phyloP scores from a whole-genome alignment of 2,797 vertebrate species.

The Sphenodon punctatus region DNA sequence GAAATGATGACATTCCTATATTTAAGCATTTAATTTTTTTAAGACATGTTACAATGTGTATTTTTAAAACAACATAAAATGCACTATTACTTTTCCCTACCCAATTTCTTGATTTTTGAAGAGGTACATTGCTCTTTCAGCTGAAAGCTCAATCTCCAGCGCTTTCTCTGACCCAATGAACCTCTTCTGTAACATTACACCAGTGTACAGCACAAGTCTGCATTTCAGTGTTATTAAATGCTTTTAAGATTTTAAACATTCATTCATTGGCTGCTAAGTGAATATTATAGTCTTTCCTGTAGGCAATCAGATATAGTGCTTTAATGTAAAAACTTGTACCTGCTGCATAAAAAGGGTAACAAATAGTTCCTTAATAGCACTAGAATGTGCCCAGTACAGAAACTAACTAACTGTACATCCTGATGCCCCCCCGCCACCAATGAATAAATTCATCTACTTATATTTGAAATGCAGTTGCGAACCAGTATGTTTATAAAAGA shows the following conservation, averaged over 20 bases:
- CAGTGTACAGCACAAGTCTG: constrained; percentile 73
- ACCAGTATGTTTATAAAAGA: background rate
- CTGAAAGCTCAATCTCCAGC: constrained; percentile 62
- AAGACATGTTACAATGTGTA: constrained; percentile 8
- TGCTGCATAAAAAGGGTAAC: constrained; percentile 51
- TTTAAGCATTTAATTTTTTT: background rate
- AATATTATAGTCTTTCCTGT: constrained; percentile 61
- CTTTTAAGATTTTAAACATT: constrained; percentile 77
- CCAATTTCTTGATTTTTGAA: constrained; percentile 46
- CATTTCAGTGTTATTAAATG: constrained; percentile 69
- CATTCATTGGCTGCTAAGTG: constrained; percentile 66
- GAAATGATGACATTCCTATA: background rate
- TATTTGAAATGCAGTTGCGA: constrained; percentile 8
- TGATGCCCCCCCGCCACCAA: no score
- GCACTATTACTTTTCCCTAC: constrained; percentile 18
- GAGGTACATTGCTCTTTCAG: background rate
- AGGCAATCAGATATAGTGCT: constrained; percentile 66
- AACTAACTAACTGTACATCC: constrained; percentile 32
- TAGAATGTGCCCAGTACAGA: constrained; percentile 34
- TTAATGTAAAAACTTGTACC: constrained; percentile 66
- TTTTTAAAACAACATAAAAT: constrained; percentile 29
- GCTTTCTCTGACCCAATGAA: constrained; percentile 79
- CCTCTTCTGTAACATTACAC: constrained; percentile 76
- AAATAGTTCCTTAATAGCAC: constrained; percentile 52
- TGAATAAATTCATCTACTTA: constrained; percentile 12